These are phyloP conservation scores for Gopherus evgoodei DNA, from an alignment of 2,113 vertebrate genomes.

Conservation along the genomic window DNA sequence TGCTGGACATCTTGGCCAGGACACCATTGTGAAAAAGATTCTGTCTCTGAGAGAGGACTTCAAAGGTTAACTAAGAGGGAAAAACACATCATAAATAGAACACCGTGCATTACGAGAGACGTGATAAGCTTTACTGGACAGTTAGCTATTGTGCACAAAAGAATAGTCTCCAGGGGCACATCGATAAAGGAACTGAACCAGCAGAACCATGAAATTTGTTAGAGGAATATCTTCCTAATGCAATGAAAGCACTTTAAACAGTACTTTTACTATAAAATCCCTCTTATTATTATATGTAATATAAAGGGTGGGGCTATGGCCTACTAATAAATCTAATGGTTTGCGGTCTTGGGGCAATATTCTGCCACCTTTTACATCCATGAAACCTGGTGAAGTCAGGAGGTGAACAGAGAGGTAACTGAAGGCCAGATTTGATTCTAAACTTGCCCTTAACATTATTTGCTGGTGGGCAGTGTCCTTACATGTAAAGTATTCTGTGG, in stretches of 20 bases:
- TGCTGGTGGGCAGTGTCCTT: neutral
- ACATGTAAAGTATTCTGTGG: neutral
- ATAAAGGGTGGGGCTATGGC: neutral
- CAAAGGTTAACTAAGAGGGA: neutral
- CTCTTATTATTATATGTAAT: neutral
- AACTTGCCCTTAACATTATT: neutral
- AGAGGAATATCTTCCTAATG: neutral
- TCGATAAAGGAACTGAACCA: neutral
- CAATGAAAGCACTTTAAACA: neutral
- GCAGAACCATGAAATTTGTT: neutral
- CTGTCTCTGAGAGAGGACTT: neutral
- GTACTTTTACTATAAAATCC: neutral
- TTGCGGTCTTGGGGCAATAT: neutral
- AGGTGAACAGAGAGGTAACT: neutral
- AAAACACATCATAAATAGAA: neutral
- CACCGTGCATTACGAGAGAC: neutral
- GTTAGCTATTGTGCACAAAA: neutral
- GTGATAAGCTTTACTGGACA: neutral
- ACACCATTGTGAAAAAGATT: neutral
- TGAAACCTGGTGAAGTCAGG: neutral
- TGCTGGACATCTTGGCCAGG: neutral
- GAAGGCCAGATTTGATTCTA: neutral
- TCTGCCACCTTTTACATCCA: rapidly evolving
- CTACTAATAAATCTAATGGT: neutral
- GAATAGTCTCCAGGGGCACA: neutral